Base-by-base conservation (phyloP, 2,113 vertebrate genomes). In the Podarcis cretensis region DNA sequence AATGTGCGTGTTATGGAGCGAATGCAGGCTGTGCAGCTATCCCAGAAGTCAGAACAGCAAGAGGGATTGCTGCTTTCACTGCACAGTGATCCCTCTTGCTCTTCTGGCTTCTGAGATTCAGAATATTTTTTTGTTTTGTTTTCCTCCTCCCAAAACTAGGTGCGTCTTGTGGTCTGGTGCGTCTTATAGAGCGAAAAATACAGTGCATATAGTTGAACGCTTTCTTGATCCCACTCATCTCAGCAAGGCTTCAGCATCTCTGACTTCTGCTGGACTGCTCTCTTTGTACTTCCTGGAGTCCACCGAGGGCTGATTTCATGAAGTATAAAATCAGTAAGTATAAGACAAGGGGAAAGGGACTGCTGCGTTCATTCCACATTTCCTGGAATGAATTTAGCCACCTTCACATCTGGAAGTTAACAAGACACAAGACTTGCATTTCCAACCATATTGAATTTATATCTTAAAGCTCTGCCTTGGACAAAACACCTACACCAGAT, bases 341-440 rank as follows among this genome's bases (percentile, higher is more conserved):
- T 37, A 14, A 65, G 27, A 68, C 25, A 84, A 84, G 43, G 25
- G 43, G 30, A 54, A 57, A 57, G 27, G 23, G 48, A 43, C 16
- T 54, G 40, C 8, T 57, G 5, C 10, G 4, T 48, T 84, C 68
- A 35, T 21, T 84, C 40, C 57, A 20, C 20, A 74, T 84, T 84
- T 84, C 40, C 40, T 84, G 68, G 30, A 84, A 57, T 73, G n/a
- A 57, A 57, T 73, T 54, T 48, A 12, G 27, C 65, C 27, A 69
- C 37, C 83, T 75, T 74, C 69, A 75, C 54, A 76, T 85, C 84
- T 85, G 84, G 73, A 85, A 65, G 32, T 76, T 57, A 75, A 63
- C 21, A 73, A 76, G 48, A 37, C n/a, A 37, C n/a, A 73, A 76
- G 84, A 18, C 57, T 85, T 40, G 23, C 48, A 37, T 63, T 75